Evolutionary conservation across 2,113 vertebrate species (phyloP), one percentile per base, ranked within the genome.

Genomic region (Plecotus auritus): DNA sequence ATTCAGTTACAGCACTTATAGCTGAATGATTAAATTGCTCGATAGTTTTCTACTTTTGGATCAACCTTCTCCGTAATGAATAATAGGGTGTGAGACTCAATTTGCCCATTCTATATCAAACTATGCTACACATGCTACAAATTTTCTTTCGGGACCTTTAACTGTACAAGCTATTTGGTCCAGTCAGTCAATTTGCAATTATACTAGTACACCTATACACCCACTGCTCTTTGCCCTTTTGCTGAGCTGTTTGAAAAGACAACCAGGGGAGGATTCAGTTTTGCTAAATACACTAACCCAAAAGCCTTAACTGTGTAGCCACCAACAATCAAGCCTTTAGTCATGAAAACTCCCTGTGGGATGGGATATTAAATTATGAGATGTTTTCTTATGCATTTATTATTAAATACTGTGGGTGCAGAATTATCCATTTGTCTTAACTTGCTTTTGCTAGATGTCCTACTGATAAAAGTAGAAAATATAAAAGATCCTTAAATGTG

Each of bases 401-500:
- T 90, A 91, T 12, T 91, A 91, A 86, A 81, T 70, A 14, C 14
- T 30, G 13, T 69, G 17, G 54, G 28, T 14, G 14, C 26, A 91
- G 26, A 82, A 88, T 73, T 61, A 78, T 59, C 69, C 26, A 82
- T 67, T 93, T 95, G 64, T 32, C 40, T 92, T 90, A 88, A 67
- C 42, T 88, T 94, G 70, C 22, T 90, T 95, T 89, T 89, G 12
- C 49, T 85, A 88, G 56, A 93, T 23, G 72, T 80, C 66, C 61
- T 78, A 92, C 12, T 94, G 59, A 66, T 64, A 87, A 87, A 91
- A 91, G 77, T 37, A 85, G 69, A 85, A 88, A 82, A 76, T 40
- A 61, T 1, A 40, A 56, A 88, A 20, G 61, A 30, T 87, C 42
- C 54, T 96, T 84, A 74, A 85, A 67, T 37, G 22, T 80, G 66